Base-by-base conservation (phyloP, 2,888 invertebrate genomes). In the Limnephilus auricula region DNA sequence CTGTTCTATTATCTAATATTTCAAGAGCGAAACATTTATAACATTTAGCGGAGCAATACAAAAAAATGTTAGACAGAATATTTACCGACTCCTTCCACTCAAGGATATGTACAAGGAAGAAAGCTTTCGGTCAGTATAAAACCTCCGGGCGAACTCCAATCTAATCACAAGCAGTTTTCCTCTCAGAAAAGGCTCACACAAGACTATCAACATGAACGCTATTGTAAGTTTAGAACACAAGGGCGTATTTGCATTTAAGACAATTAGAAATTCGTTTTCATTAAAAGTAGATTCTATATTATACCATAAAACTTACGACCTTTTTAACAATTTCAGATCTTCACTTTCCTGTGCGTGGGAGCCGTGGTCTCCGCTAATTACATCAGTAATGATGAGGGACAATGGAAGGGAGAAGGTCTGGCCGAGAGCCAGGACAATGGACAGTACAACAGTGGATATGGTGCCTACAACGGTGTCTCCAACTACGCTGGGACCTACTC, bases 91-190 rank as follows among this genome's bases (percentile, higher is more conserved):
- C 18, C 65, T 25, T 9, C 65, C 65, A 65, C 65, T 9, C 25
- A 65, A 65, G 65, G 25, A 6, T n/a, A 65, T 2, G n/a, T 9
- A n/a, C 9, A n/a, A 65, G 65, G n/a, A 65, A n/a, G 65, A 65
- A 65, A 65, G 65, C 65, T 65, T 65, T 25, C 65, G 65, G 9
- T n/a, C n/a, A 65, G 65, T 65, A 87, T 87, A 87, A 32, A 87
- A 65, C 87, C 65, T 65, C 65, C 32, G 87, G 18, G 30, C 30
- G 15, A 4, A 34, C 31, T 87, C 12, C 87, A 50, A 50, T 65
- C 15, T 30, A 30, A 50, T 86, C 90, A 91, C 89, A 90, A 92
- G 92, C 92, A 92, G 92, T 92, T 92, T 92, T 92, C 92, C 25
- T n/a, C 82, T 92, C 90, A 88, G 92, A 91, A 92, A 91, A 92